Conservation (phyloP, 2,797 vertebrate species). For the Poeciliopsis gracilis region DNA sequence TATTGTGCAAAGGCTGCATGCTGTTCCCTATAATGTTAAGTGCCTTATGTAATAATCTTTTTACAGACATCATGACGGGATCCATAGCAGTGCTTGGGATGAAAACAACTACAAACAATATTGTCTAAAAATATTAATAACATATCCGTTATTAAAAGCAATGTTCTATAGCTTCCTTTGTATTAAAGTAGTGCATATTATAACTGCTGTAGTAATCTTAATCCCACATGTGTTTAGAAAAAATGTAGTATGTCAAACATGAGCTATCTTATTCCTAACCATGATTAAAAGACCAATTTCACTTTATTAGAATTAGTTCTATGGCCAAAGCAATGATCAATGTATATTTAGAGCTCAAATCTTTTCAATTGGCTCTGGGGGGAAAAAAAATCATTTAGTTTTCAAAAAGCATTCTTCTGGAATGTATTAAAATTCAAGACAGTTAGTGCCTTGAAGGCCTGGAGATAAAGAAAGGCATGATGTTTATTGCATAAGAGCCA, state of each 20-base stretch:
- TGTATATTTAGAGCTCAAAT: slow-evolving; percentile 76
- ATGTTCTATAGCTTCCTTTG: not conserved
- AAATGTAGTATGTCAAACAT: not conserved
- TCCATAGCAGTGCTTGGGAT: not conserved
- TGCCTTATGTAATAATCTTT: slow-evolving; percentile 11
- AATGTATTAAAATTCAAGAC: slow-evolving; percentile 55
- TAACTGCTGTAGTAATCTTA: not conserved
- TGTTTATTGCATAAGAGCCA: slow-evolving; percentile 51
- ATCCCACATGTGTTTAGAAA: not conserved
- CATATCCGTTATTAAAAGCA: not conserved
- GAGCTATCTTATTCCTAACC: not conserved
- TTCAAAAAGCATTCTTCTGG: slow-evolving; percentile 65
- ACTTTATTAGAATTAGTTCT: slow-evolving; percentile 42
- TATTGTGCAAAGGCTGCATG: not conserved
- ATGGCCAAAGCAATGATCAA: slow-evolving; percentile 53
- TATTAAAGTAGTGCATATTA: not conserved
- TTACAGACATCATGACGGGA: not conserved
- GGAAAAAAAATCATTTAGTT: slow-evolving; percentile 62
- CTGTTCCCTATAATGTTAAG: slow-evolving; percentile 5
- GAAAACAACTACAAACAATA: not conserved
- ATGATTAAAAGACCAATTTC: not conserved
- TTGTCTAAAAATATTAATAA: not conserved
- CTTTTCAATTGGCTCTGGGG: slow-evolving; percentile 63
- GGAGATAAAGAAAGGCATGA: slow-evolving; percentile 55
- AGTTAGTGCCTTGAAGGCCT: slow-evolving; percentile 46